Evolutionary conservation across 2,888 invertebrate genomes (phyloP).

Genomic region (Agonopterix subpropinquella): DNA sequence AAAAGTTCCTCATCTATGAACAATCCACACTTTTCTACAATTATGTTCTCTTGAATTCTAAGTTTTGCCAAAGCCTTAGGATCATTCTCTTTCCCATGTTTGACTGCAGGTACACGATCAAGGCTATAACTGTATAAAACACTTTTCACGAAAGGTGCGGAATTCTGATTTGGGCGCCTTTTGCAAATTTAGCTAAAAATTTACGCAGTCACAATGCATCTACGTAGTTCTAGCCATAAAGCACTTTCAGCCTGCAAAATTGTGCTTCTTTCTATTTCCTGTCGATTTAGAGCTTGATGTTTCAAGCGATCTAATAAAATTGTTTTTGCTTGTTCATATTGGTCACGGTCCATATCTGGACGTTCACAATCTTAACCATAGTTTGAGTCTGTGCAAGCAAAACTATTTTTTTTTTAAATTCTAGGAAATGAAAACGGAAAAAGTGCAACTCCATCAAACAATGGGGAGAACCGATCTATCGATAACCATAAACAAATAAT

Average conservation of each 20-base stretch:
- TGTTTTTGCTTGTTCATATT: neutral
- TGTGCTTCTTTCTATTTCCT: constrained; percentile 5
- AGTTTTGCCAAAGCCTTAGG: constrained; percentile 5
- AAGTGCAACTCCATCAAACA: no score
- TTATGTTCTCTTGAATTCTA: constrained; percentile 3
- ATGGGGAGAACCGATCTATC: no score
- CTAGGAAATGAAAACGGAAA: no score
- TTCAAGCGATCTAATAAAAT: neutral
- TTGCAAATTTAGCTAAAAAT: constrained; percentile 8
- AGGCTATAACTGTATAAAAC: constrained; percentile 6
- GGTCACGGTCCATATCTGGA: neutral
- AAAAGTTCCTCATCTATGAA: constrained; percentile 9
- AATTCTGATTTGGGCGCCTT: constrained; percentile 3
- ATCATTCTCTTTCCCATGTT: constrained; percentile 11
- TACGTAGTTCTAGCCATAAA: constrained; percentile 7
- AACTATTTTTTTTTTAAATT: constrained; percentile 1
- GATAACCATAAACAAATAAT: no score
- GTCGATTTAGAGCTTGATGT: neutral
- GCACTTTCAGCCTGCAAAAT: constrained; percentile 7
- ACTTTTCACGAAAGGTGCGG: constrained; percentile 8
- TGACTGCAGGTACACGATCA: constrained; percentile 2
- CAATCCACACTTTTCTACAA: constrained; percentile 8
- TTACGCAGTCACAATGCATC: constrained; percentile 7
- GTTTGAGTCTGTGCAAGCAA: neutral
- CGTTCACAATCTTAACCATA: constrained; percentile 1